A percentile compares a stretch with the other conserved stretches of the same genome.
Evolutionary conservation across 2,797 vertebrate genomes (phyloP).

Genomic region (Sphaeramia orbicularis): DNA sequence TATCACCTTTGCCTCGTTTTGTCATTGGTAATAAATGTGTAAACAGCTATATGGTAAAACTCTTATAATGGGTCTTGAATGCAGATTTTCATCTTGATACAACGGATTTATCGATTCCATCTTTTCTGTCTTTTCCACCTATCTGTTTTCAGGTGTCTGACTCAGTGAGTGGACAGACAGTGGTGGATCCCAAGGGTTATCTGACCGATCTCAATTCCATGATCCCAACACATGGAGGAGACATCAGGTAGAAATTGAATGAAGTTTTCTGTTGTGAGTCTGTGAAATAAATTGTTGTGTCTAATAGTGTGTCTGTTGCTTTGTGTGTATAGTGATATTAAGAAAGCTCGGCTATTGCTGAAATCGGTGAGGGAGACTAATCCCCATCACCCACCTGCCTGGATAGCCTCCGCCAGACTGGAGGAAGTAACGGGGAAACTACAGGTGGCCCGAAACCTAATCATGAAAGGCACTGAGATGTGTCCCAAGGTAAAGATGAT

Average conservation of each 20-base stretch:
- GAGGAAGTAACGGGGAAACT: slow-evolving; percentile 98
- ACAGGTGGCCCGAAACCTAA: slow-evolving; percentile 96
- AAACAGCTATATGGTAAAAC: neutral
- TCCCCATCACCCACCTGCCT: slow-evolving; percentile 97
- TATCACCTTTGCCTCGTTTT: slow-evolving; percentile 1
- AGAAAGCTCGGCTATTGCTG: slow-evolving; percentile 95
- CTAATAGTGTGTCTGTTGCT: slow-evolving; percentile 14
- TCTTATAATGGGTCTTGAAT: neutral
- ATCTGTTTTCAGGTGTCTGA: slow-evolving; percentile 91
- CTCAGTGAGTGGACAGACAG: slow-evolving; percentile 97
- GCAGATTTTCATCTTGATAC: neutral
- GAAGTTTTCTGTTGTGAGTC: neutral
- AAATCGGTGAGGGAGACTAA: slow-evolving; percentile 99
- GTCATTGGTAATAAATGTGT: neutral
- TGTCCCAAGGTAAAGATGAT: slow-evolving; percentile 91
- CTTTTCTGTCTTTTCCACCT: neutral
- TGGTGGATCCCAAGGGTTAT: slow-evolving; percentile 98
- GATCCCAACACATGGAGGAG: slow-evolving; percentile 98
- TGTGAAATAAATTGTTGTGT: slow-evolving; percentile 1
- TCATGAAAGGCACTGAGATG: slow-evolving; percentile 99
- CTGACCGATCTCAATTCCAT: slow-evolving; percentile 98
- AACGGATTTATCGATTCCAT: neutral
- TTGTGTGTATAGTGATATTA: slow-evolving; percentile 90
- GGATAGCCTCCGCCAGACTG: slow-evolving; percentile 97
- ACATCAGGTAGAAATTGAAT: slow-evolving; percentile 90